Conservation (phyloP, 2,797 vertebrate genomes). For the Sternarchorhynchus goeldii region DNA sequence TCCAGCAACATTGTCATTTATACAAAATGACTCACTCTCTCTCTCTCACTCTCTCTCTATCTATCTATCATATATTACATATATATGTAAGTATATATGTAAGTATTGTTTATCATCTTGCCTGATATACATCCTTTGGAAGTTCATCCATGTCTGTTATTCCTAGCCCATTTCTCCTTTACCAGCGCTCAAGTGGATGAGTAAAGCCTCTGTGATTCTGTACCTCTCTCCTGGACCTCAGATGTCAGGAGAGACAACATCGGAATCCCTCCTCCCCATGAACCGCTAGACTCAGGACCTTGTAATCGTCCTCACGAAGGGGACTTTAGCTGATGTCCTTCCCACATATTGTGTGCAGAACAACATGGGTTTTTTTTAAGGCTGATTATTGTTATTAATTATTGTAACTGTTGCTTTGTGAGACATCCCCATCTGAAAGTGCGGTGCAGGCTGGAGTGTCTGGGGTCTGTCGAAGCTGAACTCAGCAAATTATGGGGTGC, state of each 20-base stretch:
- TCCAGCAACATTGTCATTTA: too few relatives aligned
- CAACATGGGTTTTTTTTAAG: neutral
- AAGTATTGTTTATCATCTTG: too few relatives aligned
- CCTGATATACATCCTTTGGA: too few relatives aligned
- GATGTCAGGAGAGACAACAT: too few relatives aligned
- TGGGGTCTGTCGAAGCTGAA: constrained; percentile 1
- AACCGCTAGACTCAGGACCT: neutral
- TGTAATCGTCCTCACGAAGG: neutral
- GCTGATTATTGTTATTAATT: neutral
- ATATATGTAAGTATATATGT: too few relatives aligned
- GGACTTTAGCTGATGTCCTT: neutral
- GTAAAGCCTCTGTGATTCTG: neutral
- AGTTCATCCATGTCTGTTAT: too few relatives aligned
- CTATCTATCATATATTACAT: too few relatives aligned
- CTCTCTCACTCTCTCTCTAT: too few relatives aligned
- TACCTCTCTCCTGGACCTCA: neutral
- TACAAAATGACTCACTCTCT: too few relatives aligned
- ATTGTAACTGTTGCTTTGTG: neutral
- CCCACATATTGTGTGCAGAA: neutral
- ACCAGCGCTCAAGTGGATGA: neutral
- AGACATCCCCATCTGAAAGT: neutral
- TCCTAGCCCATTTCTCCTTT: neutral
- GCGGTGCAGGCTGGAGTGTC: neutral
- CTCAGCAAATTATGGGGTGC: neutral
- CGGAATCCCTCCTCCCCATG: too few relatives aligned